Conservation (phyloP, 92 coral and sea anemone species). For the Porites evermanni region DNA sequence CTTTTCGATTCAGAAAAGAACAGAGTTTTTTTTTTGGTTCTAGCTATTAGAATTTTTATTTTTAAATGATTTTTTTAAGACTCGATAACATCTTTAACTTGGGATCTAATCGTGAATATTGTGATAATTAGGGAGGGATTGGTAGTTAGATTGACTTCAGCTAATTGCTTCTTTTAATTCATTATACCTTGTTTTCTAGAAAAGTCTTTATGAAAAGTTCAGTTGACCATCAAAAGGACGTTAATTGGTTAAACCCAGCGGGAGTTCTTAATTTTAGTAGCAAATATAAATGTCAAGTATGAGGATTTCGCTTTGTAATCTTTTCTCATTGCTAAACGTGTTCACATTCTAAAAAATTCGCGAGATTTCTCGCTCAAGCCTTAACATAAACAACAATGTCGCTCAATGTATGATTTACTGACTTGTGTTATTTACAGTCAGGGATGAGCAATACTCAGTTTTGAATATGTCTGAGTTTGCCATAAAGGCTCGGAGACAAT, state of each 20-base stretch:
- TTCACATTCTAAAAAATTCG: not conserved
- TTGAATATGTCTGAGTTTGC: not conserved
- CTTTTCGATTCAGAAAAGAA: too few relatives aligned
- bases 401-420: not conserved
- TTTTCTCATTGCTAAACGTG: not conserved
- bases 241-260: not conserved
- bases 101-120: too few relatives aligned
- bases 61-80: not conserved
- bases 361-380: not conserved
- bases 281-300: not conserved
- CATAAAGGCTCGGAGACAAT: not conserved
- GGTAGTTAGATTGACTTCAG: not conserved
- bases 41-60: not conserved
- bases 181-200: not conserved
- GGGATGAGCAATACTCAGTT: not conserved
- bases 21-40: not conserved
- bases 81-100: too few relatives aligned
- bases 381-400: too few relatives aligned
- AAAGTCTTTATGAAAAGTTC: not conserved
- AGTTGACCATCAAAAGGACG: not conserved
- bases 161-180: not conserved
- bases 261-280: not conserved
- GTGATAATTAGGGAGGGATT: not conserved
- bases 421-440: not conserved
- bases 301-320: not conserved